Base-by-base conservation (phyloP, 2,888 invertebrate species). In the Acleris cristana region DNA sequence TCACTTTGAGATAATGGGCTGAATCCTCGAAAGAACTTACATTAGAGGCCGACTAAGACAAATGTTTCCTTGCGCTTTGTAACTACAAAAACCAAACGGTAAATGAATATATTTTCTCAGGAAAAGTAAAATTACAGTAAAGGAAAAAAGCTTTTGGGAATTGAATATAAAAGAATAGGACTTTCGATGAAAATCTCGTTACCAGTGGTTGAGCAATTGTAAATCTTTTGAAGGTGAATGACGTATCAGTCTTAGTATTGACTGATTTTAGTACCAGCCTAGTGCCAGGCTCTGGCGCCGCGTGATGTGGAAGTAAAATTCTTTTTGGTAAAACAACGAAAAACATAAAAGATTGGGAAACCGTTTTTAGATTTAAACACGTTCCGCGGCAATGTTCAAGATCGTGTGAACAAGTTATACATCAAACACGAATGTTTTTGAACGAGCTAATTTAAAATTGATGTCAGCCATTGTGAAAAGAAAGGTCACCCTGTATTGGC, bases 231-330 rank as follows among this genome's bases (percentile, higher is more conserved):
- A 56, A 40, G 55, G 55, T 34, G 55, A 55, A 56, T 40, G 55
- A 40, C 55, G 40, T 21, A 56, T 56, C 21, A 44, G 40, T 56
- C 55, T 19, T 40, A 56, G 3, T 55, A 55, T 56, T 14, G 52
- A 58, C 52, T 53, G 53, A 51, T 40, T 49, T 45, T 64, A 52
- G 74, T 76, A 56, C 71, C 85, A 82, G 76, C 74, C 71, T 58
- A 77, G 82, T 83, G 71, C 84, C 85, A 82, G 86, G 83, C 71
- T 34, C 34, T 60, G 34, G 54, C 23, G 49, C 55, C 23, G 54
- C 23, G 49, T 34, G 48, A 23, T 23, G 30, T 6, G 12, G 4
- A n/a, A 48, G 48, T 48, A 19, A 40, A 58, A 52, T 19, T 8
- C 14, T 54, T 65, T 65, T 30, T 26, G 30, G 16, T 5, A 21